Conservation (phyloP, 2,888 invertebrate species). For the Lepidonotus clava region DNA sequence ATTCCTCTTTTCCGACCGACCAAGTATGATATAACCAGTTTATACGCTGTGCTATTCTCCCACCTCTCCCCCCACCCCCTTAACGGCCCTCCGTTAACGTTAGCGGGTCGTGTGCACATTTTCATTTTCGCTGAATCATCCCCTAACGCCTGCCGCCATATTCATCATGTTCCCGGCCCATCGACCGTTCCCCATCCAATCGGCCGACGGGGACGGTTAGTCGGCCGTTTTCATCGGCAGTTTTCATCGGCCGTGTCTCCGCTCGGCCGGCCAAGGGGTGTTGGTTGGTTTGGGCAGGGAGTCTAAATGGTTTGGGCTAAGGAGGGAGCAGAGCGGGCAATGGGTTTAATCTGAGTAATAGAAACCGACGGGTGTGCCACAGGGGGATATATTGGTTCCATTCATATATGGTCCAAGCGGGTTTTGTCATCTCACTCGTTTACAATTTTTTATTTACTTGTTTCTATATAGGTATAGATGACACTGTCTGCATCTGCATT, state of each 20-base stretch:
- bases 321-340: background rate
- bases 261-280: too few species aligned
- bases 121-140: constrained; percentile 42
- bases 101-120: background rate
- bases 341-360: constrained; percentile 27
- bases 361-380: background rate
- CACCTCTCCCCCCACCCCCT: background rate
- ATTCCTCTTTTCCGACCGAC: too few species aligned
- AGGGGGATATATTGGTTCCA: too few species aligned
- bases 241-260: background rate
- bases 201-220: background rate
- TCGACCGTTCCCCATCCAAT: constrained; percentile 20
- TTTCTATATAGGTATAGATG: too few species aligned
- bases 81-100: constrained; percentile 14
- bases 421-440: too few species aligned
- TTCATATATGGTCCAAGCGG: too few species aligned
- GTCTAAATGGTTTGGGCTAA: background rate
- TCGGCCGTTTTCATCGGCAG: background rate
- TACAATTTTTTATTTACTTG: too few species aligned
- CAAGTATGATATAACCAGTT: too few species aligned
- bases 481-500: too few species aligned
- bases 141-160: constrained; percentile 29
- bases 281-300: too few species aligned
- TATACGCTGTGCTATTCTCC: constrained; percentile 44
- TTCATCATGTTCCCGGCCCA: constrained; percentile 35